Base-by-base conservation (phyloP, 2,888 invertebrate species). In the Incurvaria masculella region DNA sequence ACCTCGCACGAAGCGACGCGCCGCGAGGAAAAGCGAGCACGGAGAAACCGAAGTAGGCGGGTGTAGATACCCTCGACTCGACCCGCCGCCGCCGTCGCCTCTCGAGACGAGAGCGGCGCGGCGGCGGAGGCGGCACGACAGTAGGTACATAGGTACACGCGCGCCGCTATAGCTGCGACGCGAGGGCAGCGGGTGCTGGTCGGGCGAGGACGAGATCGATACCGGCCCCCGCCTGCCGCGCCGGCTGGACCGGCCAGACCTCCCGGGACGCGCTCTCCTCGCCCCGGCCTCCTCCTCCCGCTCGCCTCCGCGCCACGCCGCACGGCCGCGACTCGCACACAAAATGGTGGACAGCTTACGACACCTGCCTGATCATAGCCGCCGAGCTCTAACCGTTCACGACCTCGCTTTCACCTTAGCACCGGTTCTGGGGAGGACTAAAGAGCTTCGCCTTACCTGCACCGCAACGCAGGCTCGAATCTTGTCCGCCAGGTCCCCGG, bases 401-500 rank as follows among this genome's bases (percentile, higher is more conserved):
- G 72, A 69, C 79, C 75, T 72, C 68, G 73, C 66, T 64, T 62
- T 60, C 63, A 60, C 60, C 64, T 57, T 63, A 62, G 57, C 59
- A 59, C 61, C 63, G 64, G 68, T 66, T 68, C 64, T 20, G 58
- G 53, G 62, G 54, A 62, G 61, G 64, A 14, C 33, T 8, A 4
- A n/a, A 33, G 4, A n/a, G 33, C 33, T 33, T 4, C 3, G 14
- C 73, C 82, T 66, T 72, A 87, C 88, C 83, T 87, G 81, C 54
- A 88, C 81, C 50, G 84, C 79, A 57, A 88, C 74, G 62, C 82
- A 84, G 62, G 80, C 79, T 63, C 79, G 79, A 64, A 88, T 87
- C 79, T 83, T 86, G 55, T 78, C 78, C 53, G 78, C 81, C 59
- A 87, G 74, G 63, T 79, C 68, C 69, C 68, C 63, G 68, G 80